Evolutionary conservation across 2,113 vertebrate genomes (phyloP), one percentile per base, ranked within the genome.

Genomic region (Patagioenas fasciata): DNA sequence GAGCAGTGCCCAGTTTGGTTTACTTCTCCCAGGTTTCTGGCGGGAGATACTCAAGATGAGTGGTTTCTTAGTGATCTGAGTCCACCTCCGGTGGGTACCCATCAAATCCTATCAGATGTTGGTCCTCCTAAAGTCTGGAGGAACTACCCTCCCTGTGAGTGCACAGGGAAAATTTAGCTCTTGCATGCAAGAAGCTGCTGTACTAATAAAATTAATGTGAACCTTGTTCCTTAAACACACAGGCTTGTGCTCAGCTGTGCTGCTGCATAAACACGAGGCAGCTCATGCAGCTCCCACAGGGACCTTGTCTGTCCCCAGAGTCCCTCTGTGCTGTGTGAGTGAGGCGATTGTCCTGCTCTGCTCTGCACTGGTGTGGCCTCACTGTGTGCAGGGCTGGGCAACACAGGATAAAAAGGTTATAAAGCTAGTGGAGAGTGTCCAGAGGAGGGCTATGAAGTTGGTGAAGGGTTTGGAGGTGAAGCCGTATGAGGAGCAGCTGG

Each of bases 281-380:
- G 75, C 34, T 66, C 28, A 8, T 0, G 0, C 0, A 1, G 15
- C 29, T 60, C 58, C 34, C 50, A 29, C 0, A 0, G 64, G 44
- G 67, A 58, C 72, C 62, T 80, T 54, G 15, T 31, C 31, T 82
- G 71, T 51, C 32, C 53, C 48, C 8, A 3, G 42, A 6, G 17
- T 47, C 29, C 36, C 26, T 70, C 56, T 79, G 80, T 47, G n/a
- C 75, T 29, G 0, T 0, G 26, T 7, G 42, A 44, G 42, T 8
- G 42, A 44, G 15, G 42, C 3, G 16, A 44, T 44, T 44, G 42
- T 44, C 42, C 42, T 7, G 42, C 42, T 44, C 42, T 44, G 42
- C 42, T 44, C 42, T 44, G 42, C 42, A 44, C 42, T 44, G 42
- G 42, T 16, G 42, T 7, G 16, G 42, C 42, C 42, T 44, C 42